A percentile compares a stretch with the other conserved stretches of the same genome.
Conservation (phyloP, 2,888 invertebrate genomes). For the Pomacea canaliculata region DNA sequence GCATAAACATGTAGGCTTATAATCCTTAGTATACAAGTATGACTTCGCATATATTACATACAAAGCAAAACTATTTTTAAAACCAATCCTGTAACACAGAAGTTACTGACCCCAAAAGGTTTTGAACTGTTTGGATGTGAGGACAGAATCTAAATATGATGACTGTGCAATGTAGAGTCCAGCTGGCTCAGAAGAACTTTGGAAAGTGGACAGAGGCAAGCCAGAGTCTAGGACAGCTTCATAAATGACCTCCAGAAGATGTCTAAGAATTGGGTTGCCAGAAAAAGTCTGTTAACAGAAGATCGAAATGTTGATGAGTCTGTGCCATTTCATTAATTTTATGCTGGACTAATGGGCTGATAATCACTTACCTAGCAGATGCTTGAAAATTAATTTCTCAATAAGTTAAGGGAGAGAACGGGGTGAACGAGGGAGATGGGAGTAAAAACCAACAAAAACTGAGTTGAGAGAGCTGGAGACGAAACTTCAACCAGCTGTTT, state of each 20-base stretch:
- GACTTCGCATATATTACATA: too few relatives aligned
- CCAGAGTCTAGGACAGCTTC: background rate
- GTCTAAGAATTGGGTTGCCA: background rate
- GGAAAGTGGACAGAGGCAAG: background rate
- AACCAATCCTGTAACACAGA: background rate
- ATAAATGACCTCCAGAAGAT: background rate
- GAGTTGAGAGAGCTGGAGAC: too few relatives aligned
- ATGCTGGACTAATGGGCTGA: too few relatives aligned
- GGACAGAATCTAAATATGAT: background rate
- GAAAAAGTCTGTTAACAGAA: background rate
- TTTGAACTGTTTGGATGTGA: background rate
- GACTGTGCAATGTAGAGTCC: background rate
- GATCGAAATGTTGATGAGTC: background rate
- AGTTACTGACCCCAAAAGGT: background rate
- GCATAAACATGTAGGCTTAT: too few relatives aligned
- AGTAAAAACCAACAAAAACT: too few relatives aligned
- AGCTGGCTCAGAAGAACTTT: background rate
- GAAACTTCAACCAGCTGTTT: too few relatives aligned
- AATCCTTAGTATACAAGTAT: too few relatives aligned
- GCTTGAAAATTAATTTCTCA: too few relatives aligned
- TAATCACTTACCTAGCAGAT: too few relatives aligned
- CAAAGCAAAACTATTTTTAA: too few relatives aligned
- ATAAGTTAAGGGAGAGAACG: too few relatives aligned
- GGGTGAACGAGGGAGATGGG: too few relatives aligned
- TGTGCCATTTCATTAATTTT: background rate